These are phyloP conservation scores for Sphaeridia pumilis DNA, from an alignment of 2,888 invertebrate species.

Conservation along the genomic window DNA sequence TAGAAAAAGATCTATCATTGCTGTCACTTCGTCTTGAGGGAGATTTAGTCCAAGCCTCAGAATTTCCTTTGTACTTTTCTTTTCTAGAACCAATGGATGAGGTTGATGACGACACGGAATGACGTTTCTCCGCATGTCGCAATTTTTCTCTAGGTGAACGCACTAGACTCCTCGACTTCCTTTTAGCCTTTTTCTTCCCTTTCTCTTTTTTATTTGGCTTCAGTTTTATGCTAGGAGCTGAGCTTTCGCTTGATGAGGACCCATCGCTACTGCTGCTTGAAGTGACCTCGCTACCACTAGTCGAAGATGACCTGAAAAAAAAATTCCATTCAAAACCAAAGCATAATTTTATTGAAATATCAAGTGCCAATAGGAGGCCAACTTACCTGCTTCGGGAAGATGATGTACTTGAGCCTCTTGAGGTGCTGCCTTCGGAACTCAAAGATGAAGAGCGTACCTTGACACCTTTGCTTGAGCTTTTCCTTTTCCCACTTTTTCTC, in stretches of 20 bases:
- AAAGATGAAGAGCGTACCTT: slow-evolving; percentile 25
- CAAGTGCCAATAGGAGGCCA: not conserved
- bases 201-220: slow-evolving; percentile 19
- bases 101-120: slow-evolving; percentile 12
- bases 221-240: slow-evolving; percentile 33
- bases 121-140: slow-evolving; percentile 8
- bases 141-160: slow-evolving; percentile 4
- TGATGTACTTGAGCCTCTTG: slow-evolving; percentile 23
- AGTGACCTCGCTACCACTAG: slow-evolving; percentile 19
- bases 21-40: slow-evolving; percentile 6
- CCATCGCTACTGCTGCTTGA: slow-evolving; percentile 16
- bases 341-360: not conserved
- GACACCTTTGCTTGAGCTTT: slow-evolving; percentile 15
- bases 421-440: slow-evolving; percentile 27
- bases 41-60: slow-evolving; percentile 9
- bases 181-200: slow-evolving; percentile 15
- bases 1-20: slow-evolving; percentile 10
- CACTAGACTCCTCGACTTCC: slow-evolving; percentile 11
- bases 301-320: slow-evolving; percentile 8
- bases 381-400: slow-evolving; percentile 23
- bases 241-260: slow-evolving; percentile 29
- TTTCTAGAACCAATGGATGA: slow-evolving; percentile 13
- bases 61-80: slow-evolving; percentile 4
- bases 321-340: not conserved
- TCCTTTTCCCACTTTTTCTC: slow-evolving; percentile 12